phyloP scores from a whole-genome alignment of 2,797 vertebrate genomes.

The Pteropus rufus region DNA sequence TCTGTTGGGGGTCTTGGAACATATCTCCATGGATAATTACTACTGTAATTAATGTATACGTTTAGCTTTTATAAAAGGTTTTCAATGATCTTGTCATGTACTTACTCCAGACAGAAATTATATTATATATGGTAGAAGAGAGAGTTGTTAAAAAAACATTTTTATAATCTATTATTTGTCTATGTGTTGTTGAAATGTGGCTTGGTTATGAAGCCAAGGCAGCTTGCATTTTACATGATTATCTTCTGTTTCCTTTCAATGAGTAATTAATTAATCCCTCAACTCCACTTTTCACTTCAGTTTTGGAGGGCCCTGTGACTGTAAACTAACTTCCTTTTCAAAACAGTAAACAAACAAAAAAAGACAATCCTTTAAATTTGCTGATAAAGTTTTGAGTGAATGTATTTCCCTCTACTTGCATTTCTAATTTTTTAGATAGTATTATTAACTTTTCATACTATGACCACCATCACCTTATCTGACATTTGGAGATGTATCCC shows the following conservation, averaged over 20 bases:
- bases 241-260: background rate
- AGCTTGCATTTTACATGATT: background rate
- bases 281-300: background rate
- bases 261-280: background rate
- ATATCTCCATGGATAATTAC: background rate
- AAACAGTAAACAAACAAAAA: background rate
- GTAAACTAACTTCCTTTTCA: background rate
- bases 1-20: background rate
- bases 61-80: background rate
- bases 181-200: background rate
- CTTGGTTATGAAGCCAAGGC: background rate
- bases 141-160: background rate
- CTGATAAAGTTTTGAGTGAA: background rate
- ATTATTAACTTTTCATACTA: background rate
- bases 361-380: background rate
- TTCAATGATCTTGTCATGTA: background rate
- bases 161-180: background rate
- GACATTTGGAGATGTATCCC: background rate
- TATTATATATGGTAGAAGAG: background rate
- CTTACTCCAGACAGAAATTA: background rate
- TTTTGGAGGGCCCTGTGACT: background rate
- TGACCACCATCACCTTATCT: background rate
- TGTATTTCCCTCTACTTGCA: background rate
- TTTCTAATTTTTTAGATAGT: background rate
- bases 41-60: background rate